A percentile compares a stretch with the other conserved stretches of the same genome.
These are phyloP conservation scores for Zosterops borbonicus DNA, from an alignment of 2,113 vertebrate species.

Conservation along the genomic window DNA sequence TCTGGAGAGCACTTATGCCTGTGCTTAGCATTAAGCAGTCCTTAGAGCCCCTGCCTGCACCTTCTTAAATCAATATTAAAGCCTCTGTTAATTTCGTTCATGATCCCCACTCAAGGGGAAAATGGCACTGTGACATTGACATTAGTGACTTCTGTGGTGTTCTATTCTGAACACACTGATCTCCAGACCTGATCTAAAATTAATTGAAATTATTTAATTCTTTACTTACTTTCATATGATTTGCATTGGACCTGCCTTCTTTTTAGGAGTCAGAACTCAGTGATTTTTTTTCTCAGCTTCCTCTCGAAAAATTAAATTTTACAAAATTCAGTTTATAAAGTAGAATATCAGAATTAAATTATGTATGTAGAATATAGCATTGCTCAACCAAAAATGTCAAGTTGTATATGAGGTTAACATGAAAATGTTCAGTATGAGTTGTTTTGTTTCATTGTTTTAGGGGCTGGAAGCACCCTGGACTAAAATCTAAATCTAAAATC, in stretches of 20 bases:
- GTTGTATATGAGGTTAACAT: neutral
- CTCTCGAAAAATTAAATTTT: neutral
- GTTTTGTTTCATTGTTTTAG: neutral
- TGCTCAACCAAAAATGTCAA: neutral
- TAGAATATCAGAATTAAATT: neutral
- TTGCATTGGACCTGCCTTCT: neutral
- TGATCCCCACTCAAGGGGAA: neutral
- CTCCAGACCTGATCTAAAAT: slow-evolving; percentile 2
- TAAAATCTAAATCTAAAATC: neutral
- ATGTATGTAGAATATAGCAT: neutral
- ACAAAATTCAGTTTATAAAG: neutral
- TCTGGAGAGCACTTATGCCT: neutral
- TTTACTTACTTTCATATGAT: neutral
- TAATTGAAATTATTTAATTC: neutral
- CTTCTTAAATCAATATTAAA: slow-evolving; percentile 37
- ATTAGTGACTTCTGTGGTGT: neutral
- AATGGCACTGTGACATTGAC: neutral
- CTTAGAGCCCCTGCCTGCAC: neutral
- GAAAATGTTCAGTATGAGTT: neutral
- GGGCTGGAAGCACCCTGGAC: neutral
- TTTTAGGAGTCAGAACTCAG: neutral
- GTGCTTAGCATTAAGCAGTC: neutral
- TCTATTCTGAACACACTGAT: neutral
- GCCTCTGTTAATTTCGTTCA: neutral
- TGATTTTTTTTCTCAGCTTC: neutral